Evolutionary conservation across 2,113 vertebrate species (phyloP).

Genomic region (Charadrius vociferus): DNA sequence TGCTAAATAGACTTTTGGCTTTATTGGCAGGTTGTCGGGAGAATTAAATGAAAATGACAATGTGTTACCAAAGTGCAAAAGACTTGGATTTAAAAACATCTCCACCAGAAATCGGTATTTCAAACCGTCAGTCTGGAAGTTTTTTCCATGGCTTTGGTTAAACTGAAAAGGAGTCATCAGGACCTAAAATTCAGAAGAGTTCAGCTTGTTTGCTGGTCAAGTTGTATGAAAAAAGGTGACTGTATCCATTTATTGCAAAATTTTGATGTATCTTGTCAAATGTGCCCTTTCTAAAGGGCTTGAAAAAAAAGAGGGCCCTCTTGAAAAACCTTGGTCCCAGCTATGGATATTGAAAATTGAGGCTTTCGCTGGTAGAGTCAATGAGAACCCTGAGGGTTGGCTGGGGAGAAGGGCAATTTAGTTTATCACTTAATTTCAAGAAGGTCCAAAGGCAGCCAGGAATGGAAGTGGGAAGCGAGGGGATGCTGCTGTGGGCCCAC

Average conservation of each 20-base stretch:
- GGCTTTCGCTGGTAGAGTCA: background rate
- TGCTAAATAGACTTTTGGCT: background rate
- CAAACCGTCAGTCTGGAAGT: background rate
- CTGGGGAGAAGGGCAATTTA: background rate
- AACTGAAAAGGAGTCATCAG: background rate
- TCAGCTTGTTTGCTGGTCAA: background rate
- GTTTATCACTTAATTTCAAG: background rate
- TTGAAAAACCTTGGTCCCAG: background rate
- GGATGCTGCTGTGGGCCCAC: background rate
- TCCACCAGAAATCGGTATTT: constrained; percentile 8
- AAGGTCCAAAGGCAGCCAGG: background rate
- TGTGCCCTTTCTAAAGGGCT: background rate
- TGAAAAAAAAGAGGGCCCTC: background rate
- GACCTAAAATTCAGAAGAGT: background rate
- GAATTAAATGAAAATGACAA: constrained; percentile 6
- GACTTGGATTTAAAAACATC: constrained; percentile 10
- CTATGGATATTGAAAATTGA: background rate
- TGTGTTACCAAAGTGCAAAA: background rate
- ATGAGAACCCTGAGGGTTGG: background rate
- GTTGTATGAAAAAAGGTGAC: background rate
- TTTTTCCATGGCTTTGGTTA: constrained; percentile 2
- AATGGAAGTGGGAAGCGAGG: background rate
- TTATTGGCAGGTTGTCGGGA: constrained; percentile 18
- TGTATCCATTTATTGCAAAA: background rate
- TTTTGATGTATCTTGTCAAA: background rate